Evolutionary conservation across 2,797 vertebrate genomes (phyloP), one percentile per base, ranked within the genome.

Genomic region (Valencia hispanica): DNA sequence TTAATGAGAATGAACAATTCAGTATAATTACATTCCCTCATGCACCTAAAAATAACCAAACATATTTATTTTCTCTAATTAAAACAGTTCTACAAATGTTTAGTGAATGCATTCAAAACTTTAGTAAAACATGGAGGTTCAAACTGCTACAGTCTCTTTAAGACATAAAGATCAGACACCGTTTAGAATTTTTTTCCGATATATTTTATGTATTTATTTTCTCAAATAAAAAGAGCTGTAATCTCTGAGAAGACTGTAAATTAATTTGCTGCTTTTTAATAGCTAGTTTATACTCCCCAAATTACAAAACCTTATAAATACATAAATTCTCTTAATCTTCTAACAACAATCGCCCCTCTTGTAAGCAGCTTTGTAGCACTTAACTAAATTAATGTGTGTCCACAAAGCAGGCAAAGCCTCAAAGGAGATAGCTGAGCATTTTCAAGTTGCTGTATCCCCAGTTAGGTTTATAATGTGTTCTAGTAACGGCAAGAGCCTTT

Each of bases 391-490:
- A 70, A 70, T 61, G 70, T 45, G 68, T 75, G 68, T 17, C 30
- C 55, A 30, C 45, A 61, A 77, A 77, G 68, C 32, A 77, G 34
- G 32, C 53, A 39, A 22, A 70, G 32, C 32, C 55, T 57, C 20
- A 34, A 69, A 69, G 27, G 50, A 70, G 53, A 77, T 63, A 39
- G 55, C 43, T n/a, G 70, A 77, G 74, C 55, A n/a, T 45, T 76
- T 76, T 70, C 68, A 70, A 76, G 74, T 48, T 36, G 41, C 53
- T 68, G 36, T 55, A 75, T 55, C 27, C 65, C 53, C 50, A 43
- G 36, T 68, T 70, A 1, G 3, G 25, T 30, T 70, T n/a, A 30
- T 77, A 61, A 70, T n/a, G 32, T 22, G 70, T 59, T 70, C 30
- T 59, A 70, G 30, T 39, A 61, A 63, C 5, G 30, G 53, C 32